Conservation (phyloP, 1,140 invertebrate genomes). For the Drosophila hydei region DNA sequence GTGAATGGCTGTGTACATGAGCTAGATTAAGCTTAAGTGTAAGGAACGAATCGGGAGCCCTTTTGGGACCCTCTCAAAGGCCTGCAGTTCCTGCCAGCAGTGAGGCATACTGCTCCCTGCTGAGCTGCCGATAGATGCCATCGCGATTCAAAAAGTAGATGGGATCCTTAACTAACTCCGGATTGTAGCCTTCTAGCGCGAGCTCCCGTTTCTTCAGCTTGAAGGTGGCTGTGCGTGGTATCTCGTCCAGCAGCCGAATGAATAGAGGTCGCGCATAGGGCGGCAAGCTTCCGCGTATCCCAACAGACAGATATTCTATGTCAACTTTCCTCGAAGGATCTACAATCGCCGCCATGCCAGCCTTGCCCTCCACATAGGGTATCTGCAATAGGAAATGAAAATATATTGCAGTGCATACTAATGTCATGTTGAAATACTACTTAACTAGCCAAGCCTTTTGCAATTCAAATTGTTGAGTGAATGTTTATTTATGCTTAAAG, state of each 20-base stretch:
- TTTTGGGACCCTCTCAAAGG: conserved; percentile 81
- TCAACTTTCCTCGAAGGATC: conserved; percentile 89
- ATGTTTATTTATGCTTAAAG: too few species aligned
- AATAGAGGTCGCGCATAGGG: conserved; percentile 95
- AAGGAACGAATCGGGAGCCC: not conserved
- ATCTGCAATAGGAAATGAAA: conserved; percentile 86
- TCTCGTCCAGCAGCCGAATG: conserved; percentile 90
- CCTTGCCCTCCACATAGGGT: conserved; percentile 93
- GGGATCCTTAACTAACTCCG: conserved; percentile 87
- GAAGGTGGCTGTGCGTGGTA: conserved; percentile 95
- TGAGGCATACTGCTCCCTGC: conserved; percentile 87
- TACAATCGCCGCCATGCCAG: conserved; percentile 97
- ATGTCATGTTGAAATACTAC: too few species aligned
- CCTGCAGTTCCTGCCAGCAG: conserved; percentile 86
- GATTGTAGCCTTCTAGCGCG: conserved; percentile 91
- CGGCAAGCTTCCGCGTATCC: conserved; percentile 89
- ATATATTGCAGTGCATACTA: too few species aligned
- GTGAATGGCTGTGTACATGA: conserved; percentile 13
- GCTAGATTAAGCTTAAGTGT: conserved; percentile 21
- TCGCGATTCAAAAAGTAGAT: conserved; percentile 90
- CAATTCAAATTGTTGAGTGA: too few species aligned
- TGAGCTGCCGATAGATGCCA: conserved; percentile 88
- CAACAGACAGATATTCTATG: conserved; percentile 86
- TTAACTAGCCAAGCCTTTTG: too few species aligned
- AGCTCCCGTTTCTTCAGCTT: conserved; percentile 95